These are phyloP conservation scores for Gymnocypris eckloni DNA, from an alignment of 2,797 vertebrate species.

Conservation along the genomic window DNA sequence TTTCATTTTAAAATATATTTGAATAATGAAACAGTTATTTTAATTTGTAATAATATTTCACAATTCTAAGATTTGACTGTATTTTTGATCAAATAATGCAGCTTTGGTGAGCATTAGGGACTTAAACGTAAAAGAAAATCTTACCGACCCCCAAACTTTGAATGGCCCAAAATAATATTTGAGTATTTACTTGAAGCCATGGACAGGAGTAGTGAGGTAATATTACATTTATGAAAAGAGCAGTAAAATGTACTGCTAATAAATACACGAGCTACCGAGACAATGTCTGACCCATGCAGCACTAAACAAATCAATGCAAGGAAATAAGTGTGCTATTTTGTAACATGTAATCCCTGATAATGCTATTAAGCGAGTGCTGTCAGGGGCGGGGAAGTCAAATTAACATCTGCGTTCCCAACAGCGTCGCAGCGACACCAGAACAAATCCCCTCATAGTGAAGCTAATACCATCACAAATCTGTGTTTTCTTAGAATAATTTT, in stretches of 20 bases:
- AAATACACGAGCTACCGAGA: neutral
- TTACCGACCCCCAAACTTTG: neutral
- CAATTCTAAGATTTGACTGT: neutral
- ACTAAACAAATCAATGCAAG: constrained; percentile 58
- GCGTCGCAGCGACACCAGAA: constrained; percentile 1
- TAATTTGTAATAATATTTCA: neutral
- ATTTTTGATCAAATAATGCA: neutral
- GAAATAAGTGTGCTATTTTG: constrained; percentile 65
- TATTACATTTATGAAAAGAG: neutral
- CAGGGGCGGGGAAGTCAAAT: constrained; percentile 29
- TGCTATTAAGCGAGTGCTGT: constrained; percentile 64
- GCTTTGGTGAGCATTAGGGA: neutral
- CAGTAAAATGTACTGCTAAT: neutral
- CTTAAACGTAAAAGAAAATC: neutral
- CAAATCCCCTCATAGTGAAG: constrained; percentile 39
- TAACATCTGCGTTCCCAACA: constrained; percentile 57
- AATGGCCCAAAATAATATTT: neutral
- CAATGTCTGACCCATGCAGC: constrained; percentile 15
- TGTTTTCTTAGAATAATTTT: neutral
- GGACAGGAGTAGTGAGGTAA: neutral
- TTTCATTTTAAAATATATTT: neutral
- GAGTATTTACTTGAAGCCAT: neutral
- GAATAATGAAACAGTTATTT: neutral
- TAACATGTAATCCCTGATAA: constrained; percentile 73
- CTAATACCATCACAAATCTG: constrained; percentile 41